These are phyloP conservation scores for Anthonomus grandis DNA, from an alignment of 1,140 invertebrate genomes.

Conservation along the genomic window DNA sequence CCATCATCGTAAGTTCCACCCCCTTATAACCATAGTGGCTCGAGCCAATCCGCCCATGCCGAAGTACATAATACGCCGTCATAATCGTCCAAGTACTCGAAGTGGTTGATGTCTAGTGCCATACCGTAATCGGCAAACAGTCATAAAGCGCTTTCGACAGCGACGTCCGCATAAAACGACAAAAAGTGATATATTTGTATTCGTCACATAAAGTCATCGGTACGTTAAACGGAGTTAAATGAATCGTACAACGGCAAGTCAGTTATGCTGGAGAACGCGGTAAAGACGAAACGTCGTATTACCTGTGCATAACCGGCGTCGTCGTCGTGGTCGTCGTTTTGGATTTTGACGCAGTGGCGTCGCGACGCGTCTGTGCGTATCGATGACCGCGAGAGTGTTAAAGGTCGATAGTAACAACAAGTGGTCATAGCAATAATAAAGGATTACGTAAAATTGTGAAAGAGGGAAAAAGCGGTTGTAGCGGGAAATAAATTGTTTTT, in stretches of 20 bases:
- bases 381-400: conserved; percentile 7
- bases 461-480: conserved; percentile 29
- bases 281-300: conserved; percentile 25
- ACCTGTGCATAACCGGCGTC: conserved; percentile 9
- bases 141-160: too few species aligned
- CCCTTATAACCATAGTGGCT: too few species aligned
- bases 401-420: conserved; percentile 5
- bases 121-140: too few species aligned
- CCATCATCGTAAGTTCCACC: too few species aligned
- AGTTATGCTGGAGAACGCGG: conserved; percentile 26
- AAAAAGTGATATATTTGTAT: conserved; percentile 37
- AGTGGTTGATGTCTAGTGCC: conserved; percentile 10
- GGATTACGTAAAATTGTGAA: conserved; percentile 35
- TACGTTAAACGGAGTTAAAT: conserved; percentile 30
- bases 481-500: background rate
- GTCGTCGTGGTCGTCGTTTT: conserved; percentile 22
- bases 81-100: too few species aligned
- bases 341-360: conserved; percentile 13
- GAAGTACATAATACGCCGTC: too few species aligned
- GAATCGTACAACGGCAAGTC: conserved; percentile 32
- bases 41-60: too few species aligned
- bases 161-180: too few species aligned
- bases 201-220: conserved; percentile 34
- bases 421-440: conserved; percentile 14
- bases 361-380: background rate